phyloP scores from a whole-genome alignment of 1,140 invertebrate genomes.

The Choristoneura fumiferana region DNA sequence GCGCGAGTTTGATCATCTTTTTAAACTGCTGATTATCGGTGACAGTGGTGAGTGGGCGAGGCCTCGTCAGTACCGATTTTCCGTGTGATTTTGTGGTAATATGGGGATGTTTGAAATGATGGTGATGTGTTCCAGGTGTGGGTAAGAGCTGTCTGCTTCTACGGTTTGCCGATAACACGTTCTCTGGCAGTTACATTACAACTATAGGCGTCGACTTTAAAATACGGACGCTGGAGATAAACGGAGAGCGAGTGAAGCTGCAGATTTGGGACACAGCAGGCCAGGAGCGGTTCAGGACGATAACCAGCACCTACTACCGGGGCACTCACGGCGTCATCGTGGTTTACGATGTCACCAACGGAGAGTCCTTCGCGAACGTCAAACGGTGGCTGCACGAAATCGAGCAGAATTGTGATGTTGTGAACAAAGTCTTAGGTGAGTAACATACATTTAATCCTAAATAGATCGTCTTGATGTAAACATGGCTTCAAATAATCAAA shows the following conservation, averaged over 20 bases:
- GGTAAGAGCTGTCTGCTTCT: conserved; percentile 98
- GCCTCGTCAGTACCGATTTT: conserved; percentile 59
- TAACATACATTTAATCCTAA: conserved; percentile 21
- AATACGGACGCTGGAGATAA: conserved; percentile 96
- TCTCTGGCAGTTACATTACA: conserved; percentile 98
- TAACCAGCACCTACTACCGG: conserved; percentile 98
- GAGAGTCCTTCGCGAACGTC: conserved; percentile 99
- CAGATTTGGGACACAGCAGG: conserved; percentile 99
- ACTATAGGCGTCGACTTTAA: conserved; percentile 99
- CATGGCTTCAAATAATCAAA: neutral
- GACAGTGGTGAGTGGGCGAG: conserved; percentile 92
- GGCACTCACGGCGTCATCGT: conserved; percentile 99
- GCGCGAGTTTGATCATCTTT: conserved; percentile 98
- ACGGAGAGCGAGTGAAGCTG: conserved; percentile 97
- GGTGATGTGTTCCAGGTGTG: conserved; percentile 87
- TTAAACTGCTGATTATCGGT: conserved; percentile 98
- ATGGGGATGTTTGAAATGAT: conserved; percentile 37
- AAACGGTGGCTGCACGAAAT: conserved; percentile 99
- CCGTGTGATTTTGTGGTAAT: conserved; percentile 44
- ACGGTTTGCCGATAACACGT: conserved; percentile 98
- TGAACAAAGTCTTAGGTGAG: conserved; percentile 98
- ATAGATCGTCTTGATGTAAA: conserved; percentile 4
- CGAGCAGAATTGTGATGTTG: conserved; percentile 99
- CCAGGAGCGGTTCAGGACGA: conserved; percentile 96
- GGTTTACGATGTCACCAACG: conserved; percentile 99